A percentile compares a stretch with the other conserved stretches of the same genome.
phyloP scores from a whole-genome alignment of 2,888 invertebrate species.

The Exocentrus adspersus region DNA sequence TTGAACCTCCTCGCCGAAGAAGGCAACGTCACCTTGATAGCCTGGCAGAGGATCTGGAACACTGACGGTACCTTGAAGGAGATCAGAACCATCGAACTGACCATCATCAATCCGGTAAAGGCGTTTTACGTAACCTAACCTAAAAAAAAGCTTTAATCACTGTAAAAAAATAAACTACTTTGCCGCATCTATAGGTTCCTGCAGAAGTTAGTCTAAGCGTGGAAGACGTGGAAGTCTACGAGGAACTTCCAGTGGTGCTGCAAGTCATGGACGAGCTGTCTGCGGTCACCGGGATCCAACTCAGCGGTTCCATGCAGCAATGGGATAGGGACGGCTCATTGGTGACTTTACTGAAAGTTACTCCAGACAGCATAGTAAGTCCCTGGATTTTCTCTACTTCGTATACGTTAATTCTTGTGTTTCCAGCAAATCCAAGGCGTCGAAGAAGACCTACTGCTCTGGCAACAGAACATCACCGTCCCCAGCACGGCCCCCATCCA shows the following conservation, averaged over 20 bases:
- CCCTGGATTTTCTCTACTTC: not conserved
- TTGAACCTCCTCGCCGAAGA: slow-evolving; percentile 1
- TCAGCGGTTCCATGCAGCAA: slow-evolving; percentile 3
- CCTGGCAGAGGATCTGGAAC: slow-evolving; percentile 22
- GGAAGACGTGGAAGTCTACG: not conserved
- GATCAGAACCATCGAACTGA: slow-evolving; percentile 21
- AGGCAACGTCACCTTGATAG: slow-evolving; percentile 19
- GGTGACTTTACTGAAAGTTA: not conserved
- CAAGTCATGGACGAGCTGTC: not conserved
- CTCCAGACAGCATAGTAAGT: not conserved
- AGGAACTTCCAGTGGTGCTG: slow-evolving; percentile 1
- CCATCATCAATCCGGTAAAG: slow-evolving; percentile 4
- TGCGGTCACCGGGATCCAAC: not conserved
- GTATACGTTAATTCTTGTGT: too few relatives aligned
- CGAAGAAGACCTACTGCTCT: not conserved
- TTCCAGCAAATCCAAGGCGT: too few relatives aligned
- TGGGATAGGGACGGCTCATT: not conserved
- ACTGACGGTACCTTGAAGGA: slow-evolving; percentile 12
- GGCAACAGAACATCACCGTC: slow-evolving; percentile 1
- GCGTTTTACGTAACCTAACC: too few relatives aligned
- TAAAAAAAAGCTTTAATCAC: too few relatives aligned
- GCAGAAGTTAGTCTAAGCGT: not conserved
- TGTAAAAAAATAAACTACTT: too few relatives aligned
- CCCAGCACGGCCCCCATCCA: not conserved
- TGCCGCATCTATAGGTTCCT: not conserved